Conservation (phyloP, 2,888 invertebrate genomes). For the Timema cristinae region DNA sequence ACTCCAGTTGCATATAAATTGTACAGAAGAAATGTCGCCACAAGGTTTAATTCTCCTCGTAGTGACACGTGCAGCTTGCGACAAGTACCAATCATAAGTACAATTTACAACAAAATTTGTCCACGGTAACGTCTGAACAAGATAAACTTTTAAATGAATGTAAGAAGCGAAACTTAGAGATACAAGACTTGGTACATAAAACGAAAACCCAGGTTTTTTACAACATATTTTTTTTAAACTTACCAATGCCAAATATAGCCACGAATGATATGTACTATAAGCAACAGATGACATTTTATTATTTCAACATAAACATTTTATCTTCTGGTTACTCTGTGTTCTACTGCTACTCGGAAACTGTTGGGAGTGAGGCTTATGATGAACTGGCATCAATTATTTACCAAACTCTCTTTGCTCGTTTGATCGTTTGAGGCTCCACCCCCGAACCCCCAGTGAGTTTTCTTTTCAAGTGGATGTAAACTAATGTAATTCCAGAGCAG, state of each 20-base stretch:
- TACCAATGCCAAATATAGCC: background rate
- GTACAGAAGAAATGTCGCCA: no score
- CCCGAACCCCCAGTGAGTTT: no score
- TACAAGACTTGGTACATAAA: background rate
- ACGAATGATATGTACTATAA: no score
- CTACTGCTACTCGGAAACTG: conserved; percentile 6
- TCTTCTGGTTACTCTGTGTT: conserved; percentile 1
- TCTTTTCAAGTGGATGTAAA: no score
- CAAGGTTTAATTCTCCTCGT: no score
- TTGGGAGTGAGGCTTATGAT: background rate
- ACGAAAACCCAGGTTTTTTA: conserved; percentile 6
- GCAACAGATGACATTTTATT: background rate
- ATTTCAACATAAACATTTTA: background rate
- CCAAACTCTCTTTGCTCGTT: background rate
- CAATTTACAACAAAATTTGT: background rate
- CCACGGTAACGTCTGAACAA: background rate
- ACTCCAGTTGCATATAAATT: no score
- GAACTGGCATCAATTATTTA: conserved; percentile 3
- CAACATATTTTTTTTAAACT: background rate
- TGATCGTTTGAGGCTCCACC: no score
- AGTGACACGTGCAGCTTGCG: no score
- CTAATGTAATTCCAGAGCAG: no score
- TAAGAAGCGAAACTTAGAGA: background rate
- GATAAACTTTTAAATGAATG: background rate
- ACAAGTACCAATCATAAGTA: no score